Percentiles rank a stretch among this genome's conserved stretches.
phyloP scores from a whole-genome alignment of 2,113 vertebrate species.

The Scopus umbretta region DNA sequence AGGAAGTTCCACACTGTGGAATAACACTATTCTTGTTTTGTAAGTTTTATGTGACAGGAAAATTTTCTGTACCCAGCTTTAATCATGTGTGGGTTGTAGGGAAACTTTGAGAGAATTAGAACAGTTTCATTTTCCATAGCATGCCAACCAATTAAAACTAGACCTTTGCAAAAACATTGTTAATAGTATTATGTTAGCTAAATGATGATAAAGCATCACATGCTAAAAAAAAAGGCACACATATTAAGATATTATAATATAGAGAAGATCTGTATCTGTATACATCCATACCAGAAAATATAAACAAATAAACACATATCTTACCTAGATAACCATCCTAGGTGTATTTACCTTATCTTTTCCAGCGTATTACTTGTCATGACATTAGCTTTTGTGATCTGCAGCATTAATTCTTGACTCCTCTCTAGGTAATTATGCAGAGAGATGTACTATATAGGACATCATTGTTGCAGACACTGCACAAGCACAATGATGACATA shows the following conservation, averaged over 20 bases:
- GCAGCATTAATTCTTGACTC: background rate
- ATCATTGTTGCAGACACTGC: background rate
- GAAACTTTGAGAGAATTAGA: background rate
- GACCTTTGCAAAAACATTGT: background rate
- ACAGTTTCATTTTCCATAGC: background rate
- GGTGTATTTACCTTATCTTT: background rate
- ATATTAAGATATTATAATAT: background rate
- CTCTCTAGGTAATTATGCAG: background rate
- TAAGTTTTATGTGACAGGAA: background rate
- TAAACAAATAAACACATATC: background rate
- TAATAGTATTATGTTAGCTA: background rate
- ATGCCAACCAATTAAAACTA: background rate
- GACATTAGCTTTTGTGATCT: background rate
- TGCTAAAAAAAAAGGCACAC: background rate
- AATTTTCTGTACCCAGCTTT: background rate
- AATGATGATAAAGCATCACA: background rate
- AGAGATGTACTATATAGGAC: background rate
- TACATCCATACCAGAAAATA: background rate
- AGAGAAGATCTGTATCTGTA: background rate
- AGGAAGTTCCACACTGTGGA: background rate
- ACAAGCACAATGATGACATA: background rate
- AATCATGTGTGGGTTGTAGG: background rate
- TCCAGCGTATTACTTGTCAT: background rate
- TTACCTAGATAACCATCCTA: background rate
- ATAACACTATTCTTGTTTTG: background rate